Base-by-base conservation (phyloP, 2,888 invertebrate species). In the Helobdella robusta region DNA sequence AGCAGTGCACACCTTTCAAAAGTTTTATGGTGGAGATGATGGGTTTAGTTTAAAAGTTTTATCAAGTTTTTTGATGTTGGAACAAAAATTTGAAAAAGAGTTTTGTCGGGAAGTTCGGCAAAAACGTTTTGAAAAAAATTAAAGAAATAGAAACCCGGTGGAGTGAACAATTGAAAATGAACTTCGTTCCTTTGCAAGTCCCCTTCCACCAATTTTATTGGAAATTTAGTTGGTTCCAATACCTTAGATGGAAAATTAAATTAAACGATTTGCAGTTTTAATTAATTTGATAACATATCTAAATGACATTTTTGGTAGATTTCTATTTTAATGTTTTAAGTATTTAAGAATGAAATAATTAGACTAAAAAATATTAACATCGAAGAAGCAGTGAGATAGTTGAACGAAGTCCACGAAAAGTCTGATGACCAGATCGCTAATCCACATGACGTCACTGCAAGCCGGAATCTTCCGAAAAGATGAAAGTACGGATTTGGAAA, bases 1-100 rank as follows among this genome's bases (percentile, higher is more conserved):
- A 66, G 54, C 66, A 66, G 54, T 66, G 40, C 15, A 66, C 66
- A 5, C n/a, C n/a, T n/a, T n/a, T n/a, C n/a, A n/a, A n/a, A n/a
- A n/a, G n/a, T n/a, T n/a, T n/a, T n/a, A n/a, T n/a, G n/a, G n/a
- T n/a, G n/a, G n/a, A n/a, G n/a, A n/a, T n/a, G n/a, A n/a, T n/a
- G n/a, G n/a, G n/a, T n/a, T n/a, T n/a, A n/a, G n/a, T n/a, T n/a
- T n/a, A n/a, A n/a, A n/a, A n/a, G n/a, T n/a, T n/a, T n/a, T n/a
- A n/a, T n/a, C n/a, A n/a, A n/a, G n/a, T n/a, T n/a, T n/a, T n/a
- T n/a, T n/a, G n/a, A n/a, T n/a, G n/a, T n/a, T n/a, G n/a, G n/a
- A n/a, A n/a, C n/a, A n/a, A n/a, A n/a, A n/a, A n/a, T n/a, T n/a
- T n/a, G n/a, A n/a, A n/a, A n/a, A n/a, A n/a, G n/a, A n/a, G n/a